Percentiles rank a stretch among this genome's conserved stretches.
These are phyloP conservation scores for Pseudorhombus dupliciocellatus DNA, from an alignment of 2,113 vertebrate genomes.

Conservation along the genomic window DNA sequence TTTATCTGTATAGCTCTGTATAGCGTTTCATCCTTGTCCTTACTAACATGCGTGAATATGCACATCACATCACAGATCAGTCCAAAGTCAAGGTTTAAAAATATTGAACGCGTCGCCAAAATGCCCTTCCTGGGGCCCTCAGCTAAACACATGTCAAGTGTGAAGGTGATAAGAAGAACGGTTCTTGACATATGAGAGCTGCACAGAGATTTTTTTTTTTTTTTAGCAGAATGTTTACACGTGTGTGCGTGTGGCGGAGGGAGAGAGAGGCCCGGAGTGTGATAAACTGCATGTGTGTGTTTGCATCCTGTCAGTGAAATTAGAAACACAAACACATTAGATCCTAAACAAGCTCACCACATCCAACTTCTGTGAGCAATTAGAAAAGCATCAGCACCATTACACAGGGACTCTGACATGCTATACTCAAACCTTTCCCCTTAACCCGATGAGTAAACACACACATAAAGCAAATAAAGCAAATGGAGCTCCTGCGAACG, in stretches of 20 bases:
- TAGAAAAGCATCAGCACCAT: conserved; percentile 63
- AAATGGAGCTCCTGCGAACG: conserved; percentile 36
- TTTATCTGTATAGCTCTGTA: too few relatives aligned
- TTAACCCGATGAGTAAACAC: conserved; percentile 49
- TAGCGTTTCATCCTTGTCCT: too few relatives aligned
- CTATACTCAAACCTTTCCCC: conserved; percentile 49
- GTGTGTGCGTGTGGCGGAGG: not conserved
- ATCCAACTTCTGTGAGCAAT: conserved; percentile 71
- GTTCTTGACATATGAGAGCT: too few relatives aligned
- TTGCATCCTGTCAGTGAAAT: conserved; percentile 65
- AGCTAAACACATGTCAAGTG: too few relatives aligned
- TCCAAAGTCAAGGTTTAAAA: too few relatives aligned
- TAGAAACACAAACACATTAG: conserved; percentile 71
- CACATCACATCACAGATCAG: too few relatives aligned
- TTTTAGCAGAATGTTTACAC: conserved; percentile 3
- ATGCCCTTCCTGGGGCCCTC: not conserved
- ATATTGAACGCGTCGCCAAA: too few relatives aligned
- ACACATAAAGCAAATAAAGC: conserved; percentile 51
- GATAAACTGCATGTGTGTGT: conserved; percentile 38
- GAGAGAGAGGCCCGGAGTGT: conserved; percentile 20
- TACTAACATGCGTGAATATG: too few relatives aligned
- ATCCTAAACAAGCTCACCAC: conserved; percentile 69
- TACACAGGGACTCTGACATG: conserved; percentile 57
- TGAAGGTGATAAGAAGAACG: too few relatives aligned
- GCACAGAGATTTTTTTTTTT: not conserved